Conservation (phyloP, 1,140 invertebrate species). For the Rhopalosiphum padi region DNA sequence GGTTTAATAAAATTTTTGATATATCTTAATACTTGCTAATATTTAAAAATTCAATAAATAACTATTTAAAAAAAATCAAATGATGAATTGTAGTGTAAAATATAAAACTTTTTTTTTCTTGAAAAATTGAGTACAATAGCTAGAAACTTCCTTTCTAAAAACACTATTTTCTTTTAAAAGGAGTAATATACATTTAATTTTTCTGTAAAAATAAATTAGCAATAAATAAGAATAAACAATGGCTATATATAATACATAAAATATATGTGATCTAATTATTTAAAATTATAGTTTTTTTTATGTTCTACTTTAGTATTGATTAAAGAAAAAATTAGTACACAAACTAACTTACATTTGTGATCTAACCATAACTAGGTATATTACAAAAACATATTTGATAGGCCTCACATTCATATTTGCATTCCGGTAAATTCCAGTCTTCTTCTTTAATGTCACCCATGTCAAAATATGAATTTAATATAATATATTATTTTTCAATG, state of each 20-base stretch:
- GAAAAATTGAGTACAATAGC: not conserved
- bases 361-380: not conserved
- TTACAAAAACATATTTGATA: not conserved
- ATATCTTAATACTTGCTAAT: not conserved
- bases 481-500: not conserved
- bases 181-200: not conserved
- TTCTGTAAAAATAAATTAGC: not conserved
- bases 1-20: not conserved
- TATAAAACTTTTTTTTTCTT: not conserved
- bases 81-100: not conserved
- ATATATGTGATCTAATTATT: not conserved
- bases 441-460: slow-evolving; percentile 60
- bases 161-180: no score
- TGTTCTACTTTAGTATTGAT: not conserved
- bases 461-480: not conserved
- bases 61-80: not conserved
- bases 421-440: slow-evolving; percentile 60
- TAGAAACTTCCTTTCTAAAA: not conserved
- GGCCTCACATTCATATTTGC: slow-evolving; percentile 60
- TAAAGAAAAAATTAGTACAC: not conserved
- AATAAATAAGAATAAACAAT: not conserved
- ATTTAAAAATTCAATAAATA: not conserved
- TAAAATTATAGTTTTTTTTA: not conserved
- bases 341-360: slow-evolving; percentile 20
- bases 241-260: not conserved